Percentiles rank a stretch among this genome's conserved stretches.
Evolutionary conservation across 64 coral and sea anemone genomes (phyloP).

Genomic region (Cladopsammia gracilis): DNA sequence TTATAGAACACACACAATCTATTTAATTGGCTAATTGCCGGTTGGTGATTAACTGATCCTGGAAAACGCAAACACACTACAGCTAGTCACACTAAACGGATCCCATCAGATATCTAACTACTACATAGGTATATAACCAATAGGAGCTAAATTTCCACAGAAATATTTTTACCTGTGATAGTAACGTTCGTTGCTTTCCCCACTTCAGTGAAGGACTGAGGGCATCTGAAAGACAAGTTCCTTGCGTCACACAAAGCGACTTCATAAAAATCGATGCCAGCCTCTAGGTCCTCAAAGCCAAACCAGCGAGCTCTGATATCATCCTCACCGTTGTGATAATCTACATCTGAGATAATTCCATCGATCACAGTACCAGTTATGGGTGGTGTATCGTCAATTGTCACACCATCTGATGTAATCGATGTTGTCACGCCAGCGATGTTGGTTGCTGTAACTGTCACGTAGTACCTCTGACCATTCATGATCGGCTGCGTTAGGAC

Average conservation of each 20-base stretch:
- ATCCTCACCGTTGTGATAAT: constrained; percentile 15
- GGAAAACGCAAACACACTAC: too few species aligned
- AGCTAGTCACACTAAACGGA: too few species aligned
- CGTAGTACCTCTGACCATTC: constrained; percentile 33
- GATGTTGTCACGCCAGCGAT: constrained; percentile 65
- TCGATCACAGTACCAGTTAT: constrained; percentile 30
- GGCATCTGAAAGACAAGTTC: constrained; percentile 65
- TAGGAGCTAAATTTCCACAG: too few species aligned
- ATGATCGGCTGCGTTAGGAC: constrained; percentile 34
- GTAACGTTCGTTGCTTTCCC: background rate
- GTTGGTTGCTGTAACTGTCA: constrained; percentile 78
- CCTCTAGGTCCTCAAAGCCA: constrained; percentile 75
- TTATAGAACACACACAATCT: too few species aligned
- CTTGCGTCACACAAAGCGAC: constrained; percentile 84
- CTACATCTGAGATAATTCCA: background rate
- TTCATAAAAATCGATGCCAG: constrained; percentile 85
- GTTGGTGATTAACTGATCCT: too few species aligned
- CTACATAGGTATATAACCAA: too few species aligned
- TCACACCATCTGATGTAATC: constrained; percentile 83
- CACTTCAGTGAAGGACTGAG: constrained; percentile 57
- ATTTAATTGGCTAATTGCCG: too few species aligned
- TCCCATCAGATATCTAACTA: too few species aligned
- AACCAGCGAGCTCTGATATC: constrained; percentile 75
- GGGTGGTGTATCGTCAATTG: constrained; percentile 79
- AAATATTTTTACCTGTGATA: background rate